phyloP scores from a whole-genome alignment of 2,888 invertebrate species.

The Sesia apiformis region DNA sequence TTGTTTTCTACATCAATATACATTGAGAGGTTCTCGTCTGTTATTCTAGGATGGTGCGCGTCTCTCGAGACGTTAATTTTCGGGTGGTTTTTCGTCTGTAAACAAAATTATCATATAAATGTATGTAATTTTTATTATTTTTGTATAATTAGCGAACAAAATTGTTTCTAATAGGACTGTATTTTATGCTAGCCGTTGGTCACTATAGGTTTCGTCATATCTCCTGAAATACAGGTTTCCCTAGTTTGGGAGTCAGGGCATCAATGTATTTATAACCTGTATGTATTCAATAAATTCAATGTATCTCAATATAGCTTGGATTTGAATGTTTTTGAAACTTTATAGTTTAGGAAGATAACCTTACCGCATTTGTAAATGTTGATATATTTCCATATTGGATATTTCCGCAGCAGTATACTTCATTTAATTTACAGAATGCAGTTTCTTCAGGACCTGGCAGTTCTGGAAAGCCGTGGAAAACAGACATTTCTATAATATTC shows the following conservation, averaged over 20 bases:
- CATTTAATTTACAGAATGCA: conserved; percentile 77
- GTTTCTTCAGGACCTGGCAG: conserved; percentile 68
- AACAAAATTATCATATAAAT: conserved; percentile 10
- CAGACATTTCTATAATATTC: conserved; percentile 45
- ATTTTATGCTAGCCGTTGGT: too few species aligned
- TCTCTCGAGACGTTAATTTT: conserved; percentile 80
- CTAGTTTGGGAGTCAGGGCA: too few species aligned
- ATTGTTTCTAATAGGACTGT: too few species aligned
- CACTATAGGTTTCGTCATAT: too few species aligned
- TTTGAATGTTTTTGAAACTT: too few species aligned
- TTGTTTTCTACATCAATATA: conserved; percentile 79
- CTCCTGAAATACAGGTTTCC: too few species aligned
- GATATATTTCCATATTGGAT: conserved; percentile 71
- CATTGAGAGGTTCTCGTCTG: conserved; percentile 74
- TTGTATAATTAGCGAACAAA: not conserved
- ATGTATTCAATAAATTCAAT: too few species aligned
- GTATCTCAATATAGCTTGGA: too few species aligned
- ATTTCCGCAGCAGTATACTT: conserved; percentile 74
- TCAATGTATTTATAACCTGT: too few species aligned
- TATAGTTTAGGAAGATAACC: conserved; percentile 37
- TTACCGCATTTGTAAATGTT: conserved; percentile 75
- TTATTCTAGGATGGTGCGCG: conserved; percentile 69
- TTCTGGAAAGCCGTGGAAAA: conserved; percentile 67
- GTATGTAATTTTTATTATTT: not conserved
- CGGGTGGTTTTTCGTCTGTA: conserved; percentile 79